Conservation (phyloP, 2,113 vertebrate species). For the Columbina picui region DNA sequence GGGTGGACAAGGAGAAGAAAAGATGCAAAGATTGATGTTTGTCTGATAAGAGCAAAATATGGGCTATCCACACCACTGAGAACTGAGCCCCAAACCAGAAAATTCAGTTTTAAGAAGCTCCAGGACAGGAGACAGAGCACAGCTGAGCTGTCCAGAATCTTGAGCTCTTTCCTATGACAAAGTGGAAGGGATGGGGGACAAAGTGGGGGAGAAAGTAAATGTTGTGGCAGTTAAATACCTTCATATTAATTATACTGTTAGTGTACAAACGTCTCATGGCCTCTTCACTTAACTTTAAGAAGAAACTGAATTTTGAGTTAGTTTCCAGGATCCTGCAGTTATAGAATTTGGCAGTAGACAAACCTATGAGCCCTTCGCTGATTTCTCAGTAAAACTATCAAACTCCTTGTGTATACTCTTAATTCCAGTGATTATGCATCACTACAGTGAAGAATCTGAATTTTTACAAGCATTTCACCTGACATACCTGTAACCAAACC, state of each 20-base stretch:
- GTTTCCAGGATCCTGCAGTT: not conserved
- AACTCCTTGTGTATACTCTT: too few relatives aligned
- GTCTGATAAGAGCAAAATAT: not conserved
- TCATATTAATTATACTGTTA: not conserved
- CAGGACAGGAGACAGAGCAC: rapidly evolving
- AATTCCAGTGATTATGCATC: not conserved
- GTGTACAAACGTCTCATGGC: not conserved
- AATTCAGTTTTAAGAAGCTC: not conserved
- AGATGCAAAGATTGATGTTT: not conserved
- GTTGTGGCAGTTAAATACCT: not conserved
- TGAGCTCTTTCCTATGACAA: not conserved
- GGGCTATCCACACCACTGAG: too few relatives aligned
- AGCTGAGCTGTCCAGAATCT: not conserved
- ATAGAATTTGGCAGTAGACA: not conserved
- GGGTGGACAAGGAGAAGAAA: not conserved
- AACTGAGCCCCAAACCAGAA: not conserved
- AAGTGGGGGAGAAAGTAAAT: rapidly evolving
- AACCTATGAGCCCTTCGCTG: not conserved
- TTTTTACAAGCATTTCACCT: not conserved
- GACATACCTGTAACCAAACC: not conserved
- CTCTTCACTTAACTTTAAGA: not conserved
- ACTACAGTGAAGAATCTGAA: rapidly evolving
- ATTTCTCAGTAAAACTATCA: not conserved
- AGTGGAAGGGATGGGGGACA: not conserved
- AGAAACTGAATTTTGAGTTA: not conserved